Conservation (phyloP, 2,888 invertebrate species). For the Dolichomitus sp. region DNA sequence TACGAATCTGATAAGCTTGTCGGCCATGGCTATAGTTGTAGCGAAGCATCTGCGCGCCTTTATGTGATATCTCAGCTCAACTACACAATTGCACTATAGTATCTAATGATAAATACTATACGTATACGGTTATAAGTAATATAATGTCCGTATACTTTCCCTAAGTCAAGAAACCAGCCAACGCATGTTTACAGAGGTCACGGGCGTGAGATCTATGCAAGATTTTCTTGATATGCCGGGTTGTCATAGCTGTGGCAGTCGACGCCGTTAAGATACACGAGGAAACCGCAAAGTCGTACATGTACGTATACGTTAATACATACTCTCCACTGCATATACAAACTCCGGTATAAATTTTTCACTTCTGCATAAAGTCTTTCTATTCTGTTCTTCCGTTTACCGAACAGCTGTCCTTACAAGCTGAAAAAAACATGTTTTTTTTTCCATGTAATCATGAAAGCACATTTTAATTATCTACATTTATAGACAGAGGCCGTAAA, state of each 20-base stretch:
- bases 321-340: constrained; percentile 13
- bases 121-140: constrained; percentile 20
- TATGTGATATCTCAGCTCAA: constrained; percentile 34
- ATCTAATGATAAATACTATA: not conserved
- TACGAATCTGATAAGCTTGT: constrained; percentile 75
- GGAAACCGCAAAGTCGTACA: constrained; percentile 55
- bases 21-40: constrained; percentile 43
- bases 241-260: constrained; percentile 74
- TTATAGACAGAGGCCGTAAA: not conserved
- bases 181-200: constrained; percentile 81
- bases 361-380: constrained; percentile 31
- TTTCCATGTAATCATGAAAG: not conserved
- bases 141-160: constrained; percentile 75
- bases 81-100: not conserved
- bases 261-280: constrained; percentile 48
- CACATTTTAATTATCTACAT: not conserved
- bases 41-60: constrained; percentile 28
- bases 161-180: constrained; percentile 69
- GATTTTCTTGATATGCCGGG: constrained; percentile 78
- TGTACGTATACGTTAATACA: constrained; percentile 21
- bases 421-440: not conserved
- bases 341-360: constrained; percentile 36
- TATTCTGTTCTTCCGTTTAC: constrained; percentile 40
- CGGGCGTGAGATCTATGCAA: constrained; percentile 83
- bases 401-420: constrained; percentile 12